Percentiles rank a stretch among this genome's conserved stretches.
Conservation (phyloP, 2,888 invertebrate genomes). For the Dermolepida albohirtum region DNA sequence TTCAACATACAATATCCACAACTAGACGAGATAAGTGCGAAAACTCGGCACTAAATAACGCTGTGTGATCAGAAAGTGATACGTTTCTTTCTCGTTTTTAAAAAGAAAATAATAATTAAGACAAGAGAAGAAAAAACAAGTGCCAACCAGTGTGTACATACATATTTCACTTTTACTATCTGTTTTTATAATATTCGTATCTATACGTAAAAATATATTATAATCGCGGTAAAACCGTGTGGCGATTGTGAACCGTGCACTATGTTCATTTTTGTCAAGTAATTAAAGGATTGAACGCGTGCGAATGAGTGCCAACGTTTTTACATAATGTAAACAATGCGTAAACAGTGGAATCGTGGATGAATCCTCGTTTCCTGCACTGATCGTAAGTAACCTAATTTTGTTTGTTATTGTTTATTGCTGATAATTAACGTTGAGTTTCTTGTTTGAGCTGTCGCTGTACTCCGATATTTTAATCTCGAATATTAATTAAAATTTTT, state of each 20-base stretch:
- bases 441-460: background rate
- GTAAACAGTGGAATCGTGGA: conserved; percentile 42
- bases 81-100: conserved; percentile 15
- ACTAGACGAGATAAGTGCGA: conserved; percentile 7
- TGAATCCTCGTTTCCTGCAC: conserved; percentile 39
- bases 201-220: background rate
- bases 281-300: conserved; percentile 39
- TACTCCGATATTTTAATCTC: conserved; percentile 9
- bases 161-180: conserved; percentile 30
- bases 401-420: conserved; percentile 11
- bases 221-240: too few species aligned
- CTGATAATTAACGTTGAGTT: background rate
- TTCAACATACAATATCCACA: conserved; percentile 3
- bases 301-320: conserved; percentile 47
- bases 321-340: conserved; percentile 50
- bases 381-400: conserved; percentile 30
- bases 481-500: conserved; percentile 34
- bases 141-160: conserved; percentile 10
- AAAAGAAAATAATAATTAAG: conserved; percentile 10
- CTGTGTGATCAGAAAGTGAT: conserved; percentile 11
- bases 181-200: conserved; percentile 9
- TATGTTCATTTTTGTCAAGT: conserved; percentile 12
- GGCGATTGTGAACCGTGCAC: background rate
- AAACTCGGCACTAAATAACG: conserved; percentile 1
- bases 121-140: conserved; percentile 12